Evolutionary conservation across 2,888 invertebrate species (phyloP).

Genomic region (Camptogramma bilineatum): DNA sequence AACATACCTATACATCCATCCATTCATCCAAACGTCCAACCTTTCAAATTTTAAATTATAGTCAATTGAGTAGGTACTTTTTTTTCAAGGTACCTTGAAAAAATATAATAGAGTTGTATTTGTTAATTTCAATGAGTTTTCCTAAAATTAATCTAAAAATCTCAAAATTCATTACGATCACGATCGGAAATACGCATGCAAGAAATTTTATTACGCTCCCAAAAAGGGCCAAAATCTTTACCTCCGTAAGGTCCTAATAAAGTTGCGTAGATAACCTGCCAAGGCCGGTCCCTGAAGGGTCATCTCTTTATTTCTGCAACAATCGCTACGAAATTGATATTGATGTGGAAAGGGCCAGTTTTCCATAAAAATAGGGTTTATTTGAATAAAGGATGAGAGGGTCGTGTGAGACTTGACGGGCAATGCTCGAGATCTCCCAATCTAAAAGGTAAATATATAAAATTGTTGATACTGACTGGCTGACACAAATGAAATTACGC

Average conservation of each 20-base stretch:
- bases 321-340: conserved; percentile 85
- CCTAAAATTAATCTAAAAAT: background rate
- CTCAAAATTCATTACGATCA: conserved; percentile 7
- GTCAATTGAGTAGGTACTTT: no score
- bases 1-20: no score
- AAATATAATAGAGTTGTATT: no score
- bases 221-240: conserved; percentile 48
- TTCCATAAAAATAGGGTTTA: conserved; percentile 86
- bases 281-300: conserved; percentile 78
- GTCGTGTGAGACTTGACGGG: conserved; percentile 71
- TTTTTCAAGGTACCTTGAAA: no score
- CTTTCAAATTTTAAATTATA: no score
- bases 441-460: background rate
- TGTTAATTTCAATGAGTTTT: background rate
- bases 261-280: conserved; percentile 77
- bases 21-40: no score
- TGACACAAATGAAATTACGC: background rate
- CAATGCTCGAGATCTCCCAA: conserved; percentile 58
- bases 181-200: background rate
- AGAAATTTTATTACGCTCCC: conserved; percentile 26
- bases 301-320: conserved; percentile 85
- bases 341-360: conserved; percentile 84
- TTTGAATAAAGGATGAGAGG: conserved; percentile 85
- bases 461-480: conserved; percentile 4
- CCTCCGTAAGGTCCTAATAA: conserved; percentile 75